Evolutionary conservation across 2,797 vertebrate species (phyloP), one percentile per base, ranked within the genome.

Genomic region (Brachyalestes nurse): DNA sequence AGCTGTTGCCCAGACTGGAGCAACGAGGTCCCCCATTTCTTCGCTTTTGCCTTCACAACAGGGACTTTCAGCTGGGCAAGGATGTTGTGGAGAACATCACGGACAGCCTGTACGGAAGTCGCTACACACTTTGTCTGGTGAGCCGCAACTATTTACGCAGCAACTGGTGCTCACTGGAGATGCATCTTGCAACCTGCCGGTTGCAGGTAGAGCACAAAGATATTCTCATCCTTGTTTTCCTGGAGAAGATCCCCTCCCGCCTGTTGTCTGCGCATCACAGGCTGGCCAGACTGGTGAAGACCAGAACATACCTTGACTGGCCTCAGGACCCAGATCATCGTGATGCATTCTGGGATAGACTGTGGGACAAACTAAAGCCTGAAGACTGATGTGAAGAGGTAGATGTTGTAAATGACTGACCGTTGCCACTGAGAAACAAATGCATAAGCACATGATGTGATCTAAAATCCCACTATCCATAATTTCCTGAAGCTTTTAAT

Each of bases 181-280:
- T 88, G 72, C 84, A 61, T 38, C 58, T 85, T 45, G 84, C 72
- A 6, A 82, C 79, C 17, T 76, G 71, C 47, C 42, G 80, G 17
- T 40, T 86, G 14, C 78, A 67, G 53, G 77, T 87, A 14, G 91
- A 92, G 58, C 87, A 90, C 53, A 86, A 85, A 45, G 91, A 92
- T 40, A 88, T 92, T 28, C 88, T 93, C 53, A 86, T 93, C 49
- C 79, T 92, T 23, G 78, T 92, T 4, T 91, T 93, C 77, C 75
- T 93, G 75, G 91, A 93, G 85, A 81, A 84, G 25, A 88, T 93
- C 51, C 88, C 87, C 0, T 73, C 88, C 60, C 81, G 84, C 34
- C 86, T 86, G 70, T 88, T 93, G 7, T 89, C 88, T 6, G 87
- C 74, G 64, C 92, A 92, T 81, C 89, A 92, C 70, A 77, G 87